Evolutionary conservation across 2,888 invertebrate species (phyloP).

Genomic region (Sisyra terminalis): DNA sequence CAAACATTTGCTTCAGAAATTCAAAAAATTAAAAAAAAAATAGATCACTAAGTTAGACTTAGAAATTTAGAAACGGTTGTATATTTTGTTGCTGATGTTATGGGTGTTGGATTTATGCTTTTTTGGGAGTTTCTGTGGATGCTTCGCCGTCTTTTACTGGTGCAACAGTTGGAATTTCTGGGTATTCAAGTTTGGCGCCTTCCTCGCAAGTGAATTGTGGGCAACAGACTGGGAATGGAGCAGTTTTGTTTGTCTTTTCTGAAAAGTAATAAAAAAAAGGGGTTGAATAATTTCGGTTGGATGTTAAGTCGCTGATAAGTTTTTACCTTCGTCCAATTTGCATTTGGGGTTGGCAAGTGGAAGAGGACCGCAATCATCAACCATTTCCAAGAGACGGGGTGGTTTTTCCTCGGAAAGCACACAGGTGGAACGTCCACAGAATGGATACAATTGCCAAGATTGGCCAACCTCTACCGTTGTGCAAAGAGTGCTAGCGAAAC

Average conservation of each 20-base stretch:
- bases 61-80: too few species aligned
- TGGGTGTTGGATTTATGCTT: constrained; percentile 1
- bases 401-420: constrained; percentile 61
- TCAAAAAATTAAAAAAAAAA: too few species aligned
- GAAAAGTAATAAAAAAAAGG: constrained; percentile 19
- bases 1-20: too few species aligned
- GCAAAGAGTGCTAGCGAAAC: constrained; percentile 80
- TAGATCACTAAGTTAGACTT: too few species aligned
- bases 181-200: constrained; percentile 72
- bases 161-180: constrained; percentile 47
- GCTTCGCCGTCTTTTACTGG: constrained; percentile 22
- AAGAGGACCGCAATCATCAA: constrained; percentile 79
- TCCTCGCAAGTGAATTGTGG: constrained; percentile 74
- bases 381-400: constrained; percentile 62
- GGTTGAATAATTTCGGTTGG: too few species aligned
- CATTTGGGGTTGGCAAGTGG: constrained; percentile 78
- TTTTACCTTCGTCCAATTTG: constrained; percentile 51
- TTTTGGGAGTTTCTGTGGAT: constrained; percentile 17
- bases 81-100: too few species aligned
- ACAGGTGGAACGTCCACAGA: constrained; percentile 84
- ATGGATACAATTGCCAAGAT: constrained; percentile 72
- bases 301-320: too few species aligned
- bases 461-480: constrained; percentile 75
- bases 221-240: constrained; percentile 74
- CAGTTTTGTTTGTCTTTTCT: constrained; percentile 81